Evolutionary conservation across 1,140 invertebrate genomes (phyloP), one percentile per base, ranked within the genome.

Genomic region (Ceratina australensis): DNA sequence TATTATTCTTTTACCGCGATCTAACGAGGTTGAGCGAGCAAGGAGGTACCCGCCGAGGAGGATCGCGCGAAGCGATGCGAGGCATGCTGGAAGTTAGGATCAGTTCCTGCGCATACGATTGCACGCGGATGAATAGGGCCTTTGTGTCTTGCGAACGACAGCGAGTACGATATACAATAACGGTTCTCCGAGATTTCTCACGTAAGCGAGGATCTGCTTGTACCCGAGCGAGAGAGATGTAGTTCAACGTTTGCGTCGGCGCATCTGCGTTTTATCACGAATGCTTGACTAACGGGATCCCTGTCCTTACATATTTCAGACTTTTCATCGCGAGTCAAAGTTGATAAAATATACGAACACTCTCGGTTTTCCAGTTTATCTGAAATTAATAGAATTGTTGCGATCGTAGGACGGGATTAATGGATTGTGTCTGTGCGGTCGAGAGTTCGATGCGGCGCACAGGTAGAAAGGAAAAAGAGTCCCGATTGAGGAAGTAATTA

Each of bases 61-160:
- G 81, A 84, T 80, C 63, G 69, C 72, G 73, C 78, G 78, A 84
- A 71, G 69, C 78, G 82, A 81, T 72, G 82, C 79, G 83, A 80
- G 64, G 82, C 63, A 79, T 60, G 79, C 63, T 79, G 83, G 82
- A 84, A 85, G 82, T 79, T 75, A 68, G 75, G 82, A 85, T 85
- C 75, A 71, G 82, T 85, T 84, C 82, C 79, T 85, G 78, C 78
- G 72, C 75, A 76, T 85, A 69, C 83, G 77, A 84, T 84, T 85
- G 83, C 83, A 84, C 20, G 83, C 72, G 79, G 66, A 85, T 85
- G 83, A 85, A 85, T 85, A 85, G 83, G 79, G 79, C 80, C 83
- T 85, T 85, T 85, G 83, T 85, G 79, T 79, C 83, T 81, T 84
- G 82, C 83, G 79, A 85, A 84, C 83, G 82, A 84, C 82, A 85